Evolutionary conservation across 2,888 invertebrate genomes (phyloP).

Genomic region (Troilus luridus): DNA sequence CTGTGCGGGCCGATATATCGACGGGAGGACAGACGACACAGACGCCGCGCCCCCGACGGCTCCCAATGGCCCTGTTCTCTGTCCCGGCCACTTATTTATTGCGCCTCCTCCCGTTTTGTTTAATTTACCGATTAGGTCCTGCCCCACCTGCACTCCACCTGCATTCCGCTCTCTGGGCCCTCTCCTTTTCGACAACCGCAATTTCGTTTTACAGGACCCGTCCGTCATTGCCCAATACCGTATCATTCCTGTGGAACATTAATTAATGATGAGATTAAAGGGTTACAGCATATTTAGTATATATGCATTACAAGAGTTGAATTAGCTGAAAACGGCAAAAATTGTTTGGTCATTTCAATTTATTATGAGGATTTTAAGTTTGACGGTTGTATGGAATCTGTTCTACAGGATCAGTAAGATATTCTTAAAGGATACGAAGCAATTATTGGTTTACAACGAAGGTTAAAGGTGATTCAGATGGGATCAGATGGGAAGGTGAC

Average conservation of each 20-base stretch:
- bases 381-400: no score
- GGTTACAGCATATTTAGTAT: no score
- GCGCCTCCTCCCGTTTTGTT: constrained; percentile 41
- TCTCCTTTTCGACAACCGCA: constrained; percentile 11
- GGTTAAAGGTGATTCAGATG: no score
- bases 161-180: not conserved
- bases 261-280: no score
- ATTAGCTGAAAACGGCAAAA: no score
- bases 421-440: no score
- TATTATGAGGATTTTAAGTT: no score
- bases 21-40: not conserved
- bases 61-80: constrained; percentile 35
- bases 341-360: no score
- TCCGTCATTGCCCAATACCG: not conserved
- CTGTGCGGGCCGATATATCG: not conserved
- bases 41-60: constrained; percentile 8
- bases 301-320: no score
- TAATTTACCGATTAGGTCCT: constrained; percentile 30
- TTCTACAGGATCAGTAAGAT: no score
- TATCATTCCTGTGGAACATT: not conserved
- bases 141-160: constrained; percentile 23
- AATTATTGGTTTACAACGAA: no score
- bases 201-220: not conserved
- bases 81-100: constrained; percentile 34
- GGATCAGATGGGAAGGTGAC: no score